A percentile compares a stretch with the other conserved stretches of the same genome.
These are phyloP conservation scores for Leucopsar rothschildi DNA, from an alignment of 2,113 vertebrate species.

Conservation along the genomic window DNA sequence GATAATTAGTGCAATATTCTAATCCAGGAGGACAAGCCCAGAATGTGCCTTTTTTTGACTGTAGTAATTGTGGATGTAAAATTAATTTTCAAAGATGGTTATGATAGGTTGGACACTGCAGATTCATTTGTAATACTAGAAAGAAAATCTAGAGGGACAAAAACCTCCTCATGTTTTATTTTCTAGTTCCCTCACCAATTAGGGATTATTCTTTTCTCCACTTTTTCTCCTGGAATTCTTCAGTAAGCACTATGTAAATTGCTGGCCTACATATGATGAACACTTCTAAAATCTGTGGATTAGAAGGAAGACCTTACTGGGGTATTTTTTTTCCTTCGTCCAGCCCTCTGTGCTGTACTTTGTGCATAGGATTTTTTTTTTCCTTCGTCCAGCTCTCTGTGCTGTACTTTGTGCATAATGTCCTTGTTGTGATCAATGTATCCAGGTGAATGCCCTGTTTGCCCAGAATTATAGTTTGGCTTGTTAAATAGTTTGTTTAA, in stretches of 20 bases:
- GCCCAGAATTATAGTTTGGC: conserved; percentile 1
- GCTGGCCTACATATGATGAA: background rate
- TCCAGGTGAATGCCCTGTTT: conserved; percentile 59
- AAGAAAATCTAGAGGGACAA: background rate
- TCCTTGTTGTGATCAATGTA: conserved; percentile 40
- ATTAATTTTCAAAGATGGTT: background rate
- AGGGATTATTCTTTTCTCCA: background rate
- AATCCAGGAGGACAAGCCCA: conserved; percentile 4
- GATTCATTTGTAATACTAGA: background rate
- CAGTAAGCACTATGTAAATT: background rate
- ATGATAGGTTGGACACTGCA: background rate
- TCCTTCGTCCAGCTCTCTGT: background rate
- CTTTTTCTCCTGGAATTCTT: background rate
- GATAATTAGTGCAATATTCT: background rate
- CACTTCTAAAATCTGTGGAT: background rate
- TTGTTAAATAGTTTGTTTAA: conserved; percentile 49
- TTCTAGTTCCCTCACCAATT: background rate
- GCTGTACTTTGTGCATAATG: conserved; percentile 39
- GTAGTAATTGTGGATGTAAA: background rate
- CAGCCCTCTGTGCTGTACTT: conserved; percentile 5
- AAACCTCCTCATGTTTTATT: background rate
- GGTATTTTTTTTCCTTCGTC: background rate
- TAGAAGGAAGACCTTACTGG: background rate
- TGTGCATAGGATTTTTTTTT: background rate
- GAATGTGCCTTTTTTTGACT: background rate